Evolutionary conservation across 2,113 vertebrate genomes (phyloP).

Genomic region (Larimichthys crocea): DNA sequence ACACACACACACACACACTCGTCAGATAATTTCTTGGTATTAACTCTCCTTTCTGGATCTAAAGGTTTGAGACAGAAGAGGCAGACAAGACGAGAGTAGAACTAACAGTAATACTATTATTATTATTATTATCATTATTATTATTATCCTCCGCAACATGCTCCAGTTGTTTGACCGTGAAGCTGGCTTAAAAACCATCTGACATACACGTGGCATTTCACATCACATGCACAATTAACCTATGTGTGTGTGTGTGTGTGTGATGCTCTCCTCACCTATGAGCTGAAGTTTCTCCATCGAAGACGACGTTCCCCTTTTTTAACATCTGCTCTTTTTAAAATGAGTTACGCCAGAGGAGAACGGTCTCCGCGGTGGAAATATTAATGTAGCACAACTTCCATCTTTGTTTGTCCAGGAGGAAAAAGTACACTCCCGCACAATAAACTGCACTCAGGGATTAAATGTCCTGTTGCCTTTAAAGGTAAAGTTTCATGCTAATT

Average conservation of each 20-base stretch:
- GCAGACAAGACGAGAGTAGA: too few species aligned
- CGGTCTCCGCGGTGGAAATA: too few species aligned
- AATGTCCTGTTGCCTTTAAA: too few species aligned
- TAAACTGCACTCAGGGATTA: too few species aligned
- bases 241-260: background rate
- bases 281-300: too few species aligned
- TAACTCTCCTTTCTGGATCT: conserved; percentile 4
- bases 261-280: background rate
- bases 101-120: background rate
- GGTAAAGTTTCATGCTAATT: too few species aligned
- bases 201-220: conserved; percentile 40
- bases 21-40: conserved; percentile 8
- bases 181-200: conserved; percentile 45
- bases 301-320: background rate
- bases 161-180: conserved; percentile 15
- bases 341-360: too few species aligned
- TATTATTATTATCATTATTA: background rate
- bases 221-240: conserved; percentile 35
- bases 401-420: too few species aligned
- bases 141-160: background rate
- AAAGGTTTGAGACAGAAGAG: background rate
- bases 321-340: conserved; percentile 12
- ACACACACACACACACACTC: conserved; percentile 43
- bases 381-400: too few species aligned
- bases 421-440: too few species aligned